A percentile compares a stretch with the other conserved stretches of the same genome.
Evolutionary conservation across 2,113 vertebrate species (phyloP).

Genomic region (Mesitornis unicolor): DNA sequence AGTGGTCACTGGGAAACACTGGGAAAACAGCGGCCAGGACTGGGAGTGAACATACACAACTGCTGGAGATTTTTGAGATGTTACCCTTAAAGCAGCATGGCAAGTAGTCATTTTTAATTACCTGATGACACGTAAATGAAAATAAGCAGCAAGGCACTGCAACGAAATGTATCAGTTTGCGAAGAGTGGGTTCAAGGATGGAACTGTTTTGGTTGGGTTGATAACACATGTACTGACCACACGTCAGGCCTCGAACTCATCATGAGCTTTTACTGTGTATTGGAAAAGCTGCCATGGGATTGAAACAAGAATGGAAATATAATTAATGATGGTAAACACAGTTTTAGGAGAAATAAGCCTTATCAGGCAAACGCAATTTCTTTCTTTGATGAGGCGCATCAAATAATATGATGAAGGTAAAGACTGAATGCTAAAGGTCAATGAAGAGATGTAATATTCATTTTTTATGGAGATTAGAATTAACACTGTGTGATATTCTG

Average conservation of each 20-base stretch:
- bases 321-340: slow-evolving; percentile 46
- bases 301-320: not conserved
- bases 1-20: not conserved
- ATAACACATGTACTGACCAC: not conserved
- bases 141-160: not conserved
- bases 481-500: slow-evolving; percentile 54
- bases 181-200: not conserved
- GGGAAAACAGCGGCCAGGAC: not conserved
- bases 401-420: slow-evolving; percentile 57
- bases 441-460: slow-evolving; percentile 39
- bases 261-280: not conserved
- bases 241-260: not conserved
- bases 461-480: slow-evolving; percentile 57
- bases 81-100: fast-evolving
- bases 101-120: not conserved
- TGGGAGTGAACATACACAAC: not conserved
- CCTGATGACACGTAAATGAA: not conserved
- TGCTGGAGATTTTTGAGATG: not conserved
- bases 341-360: slow-evolving; percentile 50
- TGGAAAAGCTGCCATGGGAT: not conserved
- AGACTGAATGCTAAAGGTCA: slow-evolving; percentile 55
- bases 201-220: not conserved
- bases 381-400: slow-evolving; percentile 57
- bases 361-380: slow-evolving; percentile 50
- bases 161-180: not conserved